Evolutionary conservation across 1,140 invertebrate species (phyloP), one percentile per base, ranked within the genome.

Genomic region (Platyscapa corneri): DNA sequence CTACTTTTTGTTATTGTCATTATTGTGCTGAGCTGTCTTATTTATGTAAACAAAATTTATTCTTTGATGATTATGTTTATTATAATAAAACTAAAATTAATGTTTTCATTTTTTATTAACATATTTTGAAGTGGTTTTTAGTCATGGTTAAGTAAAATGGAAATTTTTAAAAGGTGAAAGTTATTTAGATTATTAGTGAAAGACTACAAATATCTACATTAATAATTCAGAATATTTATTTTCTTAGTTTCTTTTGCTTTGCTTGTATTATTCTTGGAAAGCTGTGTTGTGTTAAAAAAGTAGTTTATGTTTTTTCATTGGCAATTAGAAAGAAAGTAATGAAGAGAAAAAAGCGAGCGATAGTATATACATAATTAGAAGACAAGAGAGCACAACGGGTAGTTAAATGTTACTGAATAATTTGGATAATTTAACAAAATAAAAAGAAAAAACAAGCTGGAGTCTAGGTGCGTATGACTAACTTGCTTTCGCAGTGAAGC

Each of bases 401-500:
- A 39, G 3, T 82, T 53, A 34, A 82, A 75, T 2, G 10, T 32
- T 7, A 74, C 6, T 60, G 12, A 60, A 49, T 39, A 77, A 30
- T 75, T 80, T 64, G 83, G 46, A 87, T 77, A 32, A 83, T 32
- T 72, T 8, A 83, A 74, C 34, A 34, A 32, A 86, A 88, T 89
- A 89, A 49, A 60, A 65, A 65, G 23, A 30, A 79, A 86, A 89
- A 89, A 89, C 90, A 91, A 91, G 90, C 90, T 89, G 86, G 89
- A 90, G 89, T 90, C 87, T 91, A 92, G 90, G 90, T 91, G 88
- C 89, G 90, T 90, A 88, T 88, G 86, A 91, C 87, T 91, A 91
- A 92, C 89, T 91, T 87, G 91, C 91, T 92, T 91, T 90, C 90
- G 90, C 91, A 91, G 90, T 91, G 90, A 91, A 91, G 92, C 91